Percentiles rank a stretch among this genome's conserved stretches.
Conservation (phyloP, 2,888 invertebrate genomes). For the Drosophila merina region DNA sequence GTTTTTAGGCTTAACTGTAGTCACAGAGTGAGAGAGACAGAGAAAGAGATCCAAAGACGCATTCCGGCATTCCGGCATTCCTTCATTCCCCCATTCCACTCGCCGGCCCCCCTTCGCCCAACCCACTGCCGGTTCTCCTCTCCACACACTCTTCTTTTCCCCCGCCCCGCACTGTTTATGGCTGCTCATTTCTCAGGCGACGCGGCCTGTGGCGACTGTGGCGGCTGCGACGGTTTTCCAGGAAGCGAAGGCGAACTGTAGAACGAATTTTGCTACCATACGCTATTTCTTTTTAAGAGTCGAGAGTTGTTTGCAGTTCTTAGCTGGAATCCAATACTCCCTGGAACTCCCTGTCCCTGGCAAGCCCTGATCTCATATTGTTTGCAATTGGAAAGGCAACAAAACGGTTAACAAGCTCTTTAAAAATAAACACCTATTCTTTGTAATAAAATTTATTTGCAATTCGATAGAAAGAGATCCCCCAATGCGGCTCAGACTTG, state of each 20-base stretch:
- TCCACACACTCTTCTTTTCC: too few relatives aligned
- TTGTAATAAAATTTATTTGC: too few relatives aligned
- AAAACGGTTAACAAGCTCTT: neutral
- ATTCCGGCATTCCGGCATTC: neutral
- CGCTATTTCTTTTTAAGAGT: conserved; percentile 17
- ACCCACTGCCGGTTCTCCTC: neutral
- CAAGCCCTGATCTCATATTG: neutral
- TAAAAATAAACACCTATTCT: neutral
- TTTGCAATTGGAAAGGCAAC: neutral
- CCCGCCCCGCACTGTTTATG: neutral
- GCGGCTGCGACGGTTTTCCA: conserved; percentile 16
- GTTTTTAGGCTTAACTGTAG: too few relatives aligned
- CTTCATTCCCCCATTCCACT: conserved; percentile 24
- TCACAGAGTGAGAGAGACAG: too few relatives aligned
- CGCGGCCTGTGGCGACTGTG: conserved; percentile 17
- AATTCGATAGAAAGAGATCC: too few relatives aligned
- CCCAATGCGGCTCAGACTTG: too few relatives aligned
- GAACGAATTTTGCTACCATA: conserved; percentile 36
- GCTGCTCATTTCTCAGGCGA: conserved; percentile 6
- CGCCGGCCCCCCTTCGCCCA: conserved; percentile 1
- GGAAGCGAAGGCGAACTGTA: conserved; percentile 36
- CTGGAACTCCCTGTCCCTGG: neutral
- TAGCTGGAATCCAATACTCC: conserved; percentile 26
- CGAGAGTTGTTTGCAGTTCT: conserved; percentile 6
- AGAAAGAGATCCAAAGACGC: conserved; percentile 3